A percentile compares a stretch with the other conserved stretches of the same genome.
Evolutionary conservation across 92 coral and sea anemone genomes (phyloP).

Genomic region (Hydrozoanthus gracilis): DNA sequence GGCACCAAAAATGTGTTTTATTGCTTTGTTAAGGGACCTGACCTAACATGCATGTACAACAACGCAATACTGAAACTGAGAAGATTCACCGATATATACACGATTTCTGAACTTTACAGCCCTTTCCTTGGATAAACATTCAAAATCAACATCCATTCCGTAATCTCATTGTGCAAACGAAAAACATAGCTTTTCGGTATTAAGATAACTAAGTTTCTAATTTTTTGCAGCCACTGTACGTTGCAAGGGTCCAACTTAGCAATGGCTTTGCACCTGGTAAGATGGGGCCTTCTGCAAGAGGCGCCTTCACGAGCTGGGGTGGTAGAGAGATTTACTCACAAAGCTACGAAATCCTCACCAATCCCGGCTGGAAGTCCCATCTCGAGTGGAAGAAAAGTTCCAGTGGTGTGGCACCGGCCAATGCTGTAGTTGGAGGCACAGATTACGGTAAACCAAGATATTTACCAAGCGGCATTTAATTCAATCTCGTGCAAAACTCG

Average conservation of each 20-base stretch:
- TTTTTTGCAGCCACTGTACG: neutral
- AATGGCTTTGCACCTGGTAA: neutral
- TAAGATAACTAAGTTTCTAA: no score
- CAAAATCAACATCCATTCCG: no score
- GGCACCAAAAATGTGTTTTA: no score
- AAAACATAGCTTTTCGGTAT: no score
- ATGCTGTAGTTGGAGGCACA: conserved; percentile 39
- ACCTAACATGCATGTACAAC: no score
- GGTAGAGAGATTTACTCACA: neutral
- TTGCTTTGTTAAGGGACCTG: no score
- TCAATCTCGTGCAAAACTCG: no score
- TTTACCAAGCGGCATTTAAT: neutral
- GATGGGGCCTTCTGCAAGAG: conserved; percentile 8
- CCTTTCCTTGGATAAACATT: no score
- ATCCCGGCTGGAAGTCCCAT: conserved; percentile 41
- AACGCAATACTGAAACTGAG: no score
- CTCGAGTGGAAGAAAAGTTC: conserved; percentile 44
- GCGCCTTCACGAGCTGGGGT: conserved; percentile 25
- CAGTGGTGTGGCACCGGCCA: neutral
- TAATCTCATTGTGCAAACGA: no score
- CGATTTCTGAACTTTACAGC: no score
- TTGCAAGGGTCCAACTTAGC: neutral
- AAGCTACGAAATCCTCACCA: conserved; percentile 36
- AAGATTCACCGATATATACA: no score
- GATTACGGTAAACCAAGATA: neutral